Percentiles rank a stretch among this genome's conserved stretches.
Evolutionary conservation across 2,888 invertebrate genomes (phyloP).

Genomic region (Neuroscelio doddi): DNA sequence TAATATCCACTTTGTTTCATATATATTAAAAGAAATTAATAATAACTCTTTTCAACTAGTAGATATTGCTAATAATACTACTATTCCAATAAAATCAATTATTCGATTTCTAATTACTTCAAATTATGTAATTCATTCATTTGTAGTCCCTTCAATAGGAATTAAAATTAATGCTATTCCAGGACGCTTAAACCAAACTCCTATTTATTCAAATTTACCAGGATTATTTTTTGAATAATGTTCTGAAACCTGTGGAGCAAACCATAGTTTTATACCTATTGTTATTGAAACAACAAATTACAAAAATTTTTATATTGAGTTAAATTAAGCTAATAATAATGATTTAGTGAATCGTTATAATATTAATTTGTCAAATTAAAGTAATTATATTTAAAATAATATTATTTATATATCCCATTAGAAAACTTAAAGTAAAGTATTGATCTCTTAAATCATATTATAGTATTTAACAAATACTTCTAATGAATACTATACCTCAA

Average conservation of each 20-base stretch:
- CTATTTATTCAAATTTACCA: constrained; percentile 62
- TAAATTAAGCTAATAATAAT: no score
- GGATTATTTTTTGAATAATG: constrained; percentile 84
- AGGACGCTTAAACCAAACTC: constrained; percentile 79
- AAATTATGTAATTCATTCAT: constrained; percentile 79
- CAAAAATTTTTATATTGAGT: constrained; percentile 54
- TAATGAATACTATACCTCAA: constrained; percentile 75
- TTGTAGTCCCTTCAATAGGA: constrained; percentile 77
- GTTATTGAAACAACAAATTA: constrained; percentile 76
- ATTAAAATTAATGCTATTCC: constrained; percentile 80
- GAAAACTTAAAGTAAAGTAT: constrained; percentile 65
- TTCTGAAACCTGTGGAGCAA: constrained; percentile 87
- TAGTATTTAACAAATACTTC: constrained; percentile 70
- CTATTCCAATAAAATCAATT: constrained; percentile 77
- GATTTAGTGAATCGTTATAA: constrained; percentile 76
- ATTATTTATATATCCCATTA: constrained; percentile 70
- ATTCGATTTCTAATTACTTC: constrained; percentile 78
- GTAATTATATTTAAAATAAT: no score
- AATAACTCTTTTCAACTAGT: constrained; percentile 75
- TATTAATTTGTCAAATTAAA: constrained; percentile 49
- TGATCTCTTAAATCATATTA: constrained; percentile 80
- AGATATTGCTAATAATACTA: constrained; percentile 78
- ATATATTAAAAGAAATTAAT: constrained; percentile 74
- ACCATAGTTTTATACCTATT: constrained; percentile 88
- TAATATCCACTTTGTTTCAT: constrained; percentile 77